Percentiles rank a stretch among this genome's conserved stretches.
Conservation (phyloP, 2,888 invertebrate genomes). For the Drosophila antonietae region DNA sequence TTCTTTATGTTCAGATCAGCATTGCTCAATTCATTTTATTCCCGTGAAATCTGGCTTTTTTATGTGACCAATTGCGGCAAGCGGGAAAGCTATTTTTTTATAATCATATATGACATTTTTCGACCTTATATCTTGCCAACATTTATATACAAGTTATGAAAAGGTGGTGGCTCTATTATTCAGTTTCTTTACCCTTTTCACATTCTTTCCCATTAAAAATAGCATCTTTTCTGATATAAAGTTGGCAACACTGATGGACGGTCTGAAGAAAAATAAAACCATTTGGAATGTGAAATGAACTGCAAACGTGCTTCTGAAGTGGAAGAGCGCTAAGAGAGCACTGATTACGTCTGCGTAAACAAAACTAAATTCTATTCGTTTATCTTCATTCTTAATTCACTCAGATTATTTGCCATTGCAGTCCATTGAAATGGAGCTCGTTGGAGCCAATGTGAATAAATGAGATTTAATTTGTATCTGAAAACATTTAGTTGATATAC, state of each 20-base stretch:
- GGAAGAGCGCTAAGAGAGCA: background rate
- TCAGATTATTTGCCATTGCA: background rate
- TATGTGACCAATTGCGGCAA: background rate
- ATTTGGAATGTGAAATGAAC: slow-evolving; percentile 10
- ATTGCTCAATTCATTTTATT: background rate
- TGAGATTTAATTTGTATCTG: background rate
- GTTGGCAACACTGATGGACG: background rate
- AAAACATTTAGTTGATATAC: too few relatives aligned
- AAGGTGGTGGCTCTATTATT: too few relatives aligned
- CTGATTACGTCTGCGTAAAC: slow-evolving; percentile 1
- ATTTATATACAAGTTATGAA: background rate
- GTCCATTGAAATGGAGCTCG: background rate
- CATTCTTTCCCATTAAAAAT: background rate
- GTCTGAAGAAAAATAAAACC: background rate
- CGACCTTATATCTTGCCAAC: background rate
- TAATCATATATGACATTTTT: too few relatives aligned
- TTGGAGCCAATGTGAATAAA: background rate
- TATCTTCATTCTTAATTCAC: slow-evolving; percentile 1
- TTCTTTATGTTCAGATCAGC: slow-evolving; percentile 7
- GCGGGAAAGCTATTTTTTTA: background rate
- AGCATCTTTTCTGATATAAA: background rate
- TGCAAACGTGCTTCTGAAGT: slow-evolving; percentile 16
- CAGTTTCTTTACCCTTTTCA: background rate
- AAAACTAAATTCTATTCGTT: background rate
- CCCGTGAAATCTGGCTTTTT: background rate